phyloP scores from a whole-genome alignment of 2,113 vertebrate genomes.

The Xiphophorus hellerii region DNA sequence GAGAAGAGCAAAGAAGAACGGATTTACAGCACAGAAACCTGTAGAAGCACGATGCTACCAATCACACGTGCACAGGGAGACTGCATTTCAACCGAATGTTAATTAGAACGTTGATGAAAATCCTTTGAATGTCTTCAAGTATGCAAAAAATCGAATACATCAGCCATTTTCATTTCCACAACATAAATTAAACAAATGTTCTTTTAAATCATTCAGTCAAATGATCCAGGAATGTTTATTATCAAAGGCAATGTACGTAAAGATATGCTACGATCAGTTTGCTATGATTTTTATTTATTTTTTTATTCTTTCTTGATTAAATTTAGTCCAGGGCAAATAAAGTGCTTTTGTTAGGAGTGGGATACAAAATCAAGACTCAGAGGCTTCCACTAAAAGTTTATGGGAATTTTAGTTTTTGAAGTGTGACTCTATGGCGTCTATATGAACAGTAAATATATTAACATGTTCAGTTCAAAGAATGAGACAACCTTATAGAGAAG shows the following conservation, averaged over 20 bases:
- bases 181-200: background rate
- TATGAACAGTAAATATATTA: too few species aligned
- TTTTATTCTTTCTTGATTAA: too few species aligned
- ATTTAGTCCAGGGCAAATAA: too few species aligned
- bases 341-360: too few species aligned
- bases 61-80: constrained; percentile 4
- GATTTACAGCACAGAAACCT: constrained; percentile 5
- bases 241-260: background rate
- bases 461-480: too few species aligned
- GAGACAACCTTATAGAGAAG: too few species aligned
- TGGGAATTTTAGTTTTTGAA: too few species aligned
- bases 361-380: too few species aligned
- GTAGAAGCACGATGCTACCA: constrained; percentile 7
- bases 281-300: background rate
- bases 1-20: constrained; percentile 15
- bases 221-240: background rate
- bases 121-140: background rate
- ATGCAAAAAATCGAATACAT: background rate
- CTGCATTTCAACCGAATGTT: constrained; percentile 19
- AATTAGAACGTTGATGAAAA: background rate
- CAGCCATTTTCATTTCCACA: background rate
- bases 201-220: background rate
- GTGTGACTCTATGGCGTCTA: too few species aligned
- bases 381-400: too few species aligned
- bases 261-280: background rate